Conservation (phyloP, 2,113 vertebrate genomes). For the Zosterops lateralis region DNA sequence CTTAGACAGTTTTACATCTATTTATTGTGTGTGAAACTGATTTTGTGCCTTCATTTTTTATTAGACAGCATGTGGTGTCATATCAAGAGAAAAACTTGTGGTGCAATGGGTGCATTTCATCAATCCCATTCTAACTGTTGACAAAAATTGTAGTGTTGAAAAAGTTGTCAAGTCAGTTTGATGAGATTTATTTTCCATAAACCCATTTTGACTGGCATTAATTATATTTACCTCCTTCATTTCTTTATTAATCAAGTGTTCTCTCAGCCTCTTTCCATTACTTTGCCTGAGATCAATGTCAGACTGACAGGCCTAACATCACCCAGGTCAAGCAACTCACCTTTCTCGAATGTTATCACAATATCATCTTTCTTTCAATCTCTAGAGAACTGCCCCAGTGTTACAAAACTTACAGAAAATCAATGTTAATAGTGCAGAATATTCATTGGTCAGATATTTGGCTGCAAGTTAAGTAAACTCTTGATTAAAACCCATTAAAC, state of each 20-base stretch:
- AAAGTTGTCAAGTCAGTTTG: background rate
- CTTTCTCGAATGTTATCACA: background rate
- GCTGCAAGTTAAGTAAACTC: background rate
- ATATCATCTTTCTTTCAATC: slow-evolving; percentile 5
- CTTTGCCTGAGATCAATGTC: slow-evolving; percentile 1
- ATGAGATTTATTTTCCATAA: slow-evolving; percentile 11
- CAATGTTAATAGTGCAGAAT: background rate
- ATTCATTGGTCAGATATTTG: background rate
- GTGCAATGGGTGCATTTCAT: background rate
- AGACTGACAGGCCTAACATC: background rate
- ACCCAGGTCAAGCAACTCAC: background rate
- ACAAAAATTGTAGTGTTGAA: background rate
- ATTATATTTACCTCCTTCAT: background rate
- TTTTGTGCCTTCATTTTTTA: background rate
- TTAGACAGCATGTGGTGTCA: background rate
- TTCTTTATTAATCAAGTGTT: slow-evolving; percentile 22
- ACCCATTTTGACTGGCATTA: background rate
- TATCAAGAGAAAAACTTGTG: background rate
- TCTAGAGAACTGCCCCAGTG: background rate
- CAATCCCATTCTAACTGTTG: background rate
- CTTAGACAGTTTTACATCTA: background rate
- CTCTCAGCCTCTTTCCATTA: background rate
- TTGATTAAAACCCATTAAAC: background rate
- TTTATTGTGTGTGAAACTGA: background rate
- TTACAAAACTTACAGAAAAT: background rate